Conservation (phyloP, 64 coral and sea anemone species). For the Actinia tenebrosa region DNA sequence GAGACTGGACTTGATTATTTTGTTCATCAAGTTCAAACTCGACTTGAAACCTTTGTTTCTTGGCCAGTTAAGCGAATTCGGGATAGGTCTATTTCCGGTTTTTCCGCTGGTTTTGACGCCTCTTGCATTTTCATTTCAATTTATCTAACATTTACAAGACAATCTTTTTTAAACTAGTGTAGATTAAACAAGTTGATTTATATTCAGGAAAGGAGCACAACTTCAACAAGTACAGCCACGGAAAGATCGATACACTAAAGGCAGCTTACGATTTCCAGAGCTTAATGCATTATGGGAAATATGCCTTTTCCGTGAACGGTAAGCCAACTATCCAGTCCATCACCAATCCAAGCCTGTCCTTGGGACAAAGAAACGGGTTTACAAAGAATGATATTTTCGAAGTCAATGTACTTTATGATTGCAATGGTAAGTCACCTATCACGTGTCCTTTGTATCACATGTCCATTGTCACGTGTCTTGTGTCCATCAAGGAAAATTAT, state of each 20-base stretch:
- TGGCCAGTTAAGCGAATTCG: too few relatives aligned
- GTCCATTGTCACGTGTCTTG: too few relatives aligned
- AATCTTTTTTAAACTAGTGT: too few relatives aligned
- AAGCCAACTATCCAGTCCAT: conserved; percentile 42
- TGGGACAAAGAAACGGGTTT: conserved; percentile 34
- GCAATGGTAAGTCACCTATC: conserved; percentile 42
- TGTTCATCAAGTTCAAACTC: too few relatives aligned
- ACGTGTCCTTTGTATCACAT: too few relatives aligned
- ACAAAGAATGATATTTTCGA: conserved; percentile 30
- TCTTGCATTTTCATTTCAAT: too few relatives aligned
- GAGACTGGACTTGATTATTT: too few relatives aligned
- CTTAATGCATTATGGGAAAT: conserved; percentile 72
- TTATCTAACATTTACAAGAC: too few relatives aligned
- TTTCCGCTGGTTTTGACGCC: too few relatives aligned
- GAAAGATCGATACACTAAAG: not conserved
- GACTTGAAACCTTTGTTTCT: too few relatives aligned
- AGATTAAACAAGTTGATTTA: not conserved
- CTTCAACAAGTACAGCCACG: conserved; percentile 44
- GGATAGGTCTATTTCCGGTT: too few relatives aligned
- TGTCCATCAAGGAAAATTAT: too few relatives aligned
- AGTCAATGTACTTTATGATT: conserved; percentile 52
- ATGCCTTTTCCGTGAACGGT: conserved; percentile 38
- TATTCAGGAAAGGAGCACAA: conserved; percentile 30
- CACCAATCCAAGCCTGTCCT: not conserved
- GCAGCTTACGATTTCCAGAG: conserved; percentile 39